Base-by-base conservation (phyloP, 2,888 invertebrate genomes). In the Drosophila niveifrons region DNA sequence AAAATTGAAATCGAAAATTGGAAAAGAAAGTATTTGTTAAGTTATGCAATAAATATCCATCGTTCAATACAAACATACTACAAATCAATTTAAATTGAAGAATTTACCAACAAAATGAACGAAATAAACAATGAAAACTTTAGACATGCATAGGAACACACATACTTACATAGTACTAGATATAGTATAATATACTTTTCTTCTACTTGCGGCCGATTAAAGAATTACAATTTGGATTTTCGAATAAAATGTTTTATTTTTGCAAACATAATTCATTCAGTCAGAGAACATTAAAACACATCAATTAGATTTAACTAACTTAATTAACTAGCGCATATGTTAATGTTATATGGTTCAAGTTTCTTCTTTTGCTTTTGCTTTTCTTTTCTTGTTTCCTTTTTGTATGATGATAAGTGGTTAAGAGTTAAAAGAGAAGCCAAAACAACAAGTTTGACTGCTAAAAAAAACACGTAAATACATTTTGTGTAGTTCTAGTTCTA, bases 251-350 rank as follows among this genome's bases (percentile, higher is more conserved):
- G 75, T 87, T 87, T 78, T 80, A 80, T 84, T 83, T 87, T 83
- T 87, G 78, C 78, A 82, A 82, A 82, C 79, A 82, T 83, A 81
- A 77, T 81, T 82, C 65, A 81, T 85, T 82, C 82, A 86, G 86
- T 82, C 82, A 86, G 80, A 86, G 80, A 84, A 83, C 87, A 83
- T 83, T 77, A 55, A 82, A 86, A 83, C 83, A 83, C 83, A 83
- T 83, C 79, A 83, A 84, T 84, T 82, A 84, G 67, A 83, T 78
- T 82, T 78, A 84, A 61, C 87, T 83, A 84, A 52, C 80, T 82
- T 83, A 83, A 61, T 47, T 72, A 55, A 68, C 61, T 62, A 70
- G 23, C 39, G 48, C 53, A 66, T 39, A 63, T 66, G n/a, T 46
- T 75, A 66, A 36, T 41, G 15, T 62, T 71, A 66, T 53, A 39